Evolutionary conservation across 2,797 vertebrate species (phyloP), one percentile per base, ranked within the genome.

Genomic region (Galaxias olidus): DNA sequence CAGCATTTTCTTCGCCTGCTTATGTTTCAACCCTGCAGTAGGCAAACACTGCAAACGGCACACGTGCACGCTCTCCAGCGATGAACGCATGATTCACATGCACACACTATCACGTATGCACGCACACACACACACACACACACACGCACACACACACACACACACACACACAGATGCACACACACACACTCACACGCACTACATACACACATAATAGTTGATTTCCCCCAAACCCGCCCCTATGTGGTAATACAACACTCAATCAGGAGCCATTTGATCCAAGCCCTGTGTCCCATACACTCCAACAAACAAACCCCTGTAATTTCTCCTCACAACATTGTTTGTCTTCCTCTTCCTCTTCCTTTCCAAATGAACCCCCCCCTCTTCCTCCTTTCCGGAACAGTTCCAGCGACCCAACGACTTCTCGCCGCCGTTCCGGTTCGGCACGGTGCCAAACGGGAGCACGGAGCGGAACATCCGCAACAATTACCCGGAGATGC

Each of bases 401-500:
- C 87, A 99, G 98, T 99, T 99, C 87, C 98, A 99, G 92, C 96
- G 96, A 77, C 98, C 98, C 8, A 98, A 98, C 73, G 96, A 98
- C 87, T 98, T 97, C 85, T 97, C 97, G 0, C 98, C 97, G 8
- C 97, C 98, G 10, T 98, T 99, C 87, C 96, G 98, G 64, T 99
- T 99, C 0, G 98, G 98, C 74, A 99, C 98, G 0, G 98, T 99
- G 74, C 98, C 98, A 78, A 99, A 99, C 15, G 98, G 98, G 79
- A 99, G 98, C 86, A 99, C 98, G 8, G 98, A 99, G 77, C 95
- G 98, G 82, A 99, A 99, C 85, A 99, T 99, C 84, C 94, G 98
- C 84, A 99, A 99, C 93, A 99, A 99, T 90, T 99, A 99, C 84
- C 93, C 92, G 79, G 96, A 99, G 87, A 99, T 99, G 98, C 98